These are phyloP conservation scores for Sisor rabdophorus DNA, from an alignment of 2,113 vertebrate genomes.

Conservation along the genomic window DNA sequence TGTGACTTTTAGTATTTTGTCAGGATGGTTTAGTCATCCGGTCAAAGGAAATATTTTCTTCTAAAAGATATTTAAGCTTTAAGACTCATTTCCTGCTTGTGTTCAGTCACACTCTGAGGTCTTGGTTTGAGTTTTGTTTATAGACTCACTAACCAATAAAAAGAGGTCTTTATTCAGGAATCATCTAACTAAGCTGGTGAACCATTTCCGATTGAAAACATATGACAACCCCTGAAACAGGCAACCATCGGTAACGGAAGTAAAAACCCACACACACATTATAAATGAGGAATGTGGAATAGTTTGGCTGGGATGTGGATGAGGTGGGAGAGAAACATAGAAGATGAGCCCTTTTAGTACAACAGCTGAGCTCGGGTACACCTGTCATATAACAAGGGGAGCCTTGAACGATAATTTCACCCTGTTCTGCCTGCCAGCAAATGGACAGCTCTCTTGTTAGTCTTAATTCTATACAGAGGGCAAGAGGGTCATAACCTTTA, in stretches of 20 bases:
- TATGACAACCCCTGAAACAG: conserved; percentile 18
- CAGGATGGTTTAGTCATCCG: conserved; percentile 50
- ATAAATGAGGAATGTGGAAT: conserved; percentile 52
- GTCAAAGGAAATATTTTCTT: conserved; percentile 10
- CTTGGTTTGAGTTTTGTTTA: conserved; percentile 21
- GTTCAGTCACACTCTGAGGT: neutral
- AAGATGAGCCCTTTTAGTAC: conserved; percentile 41
- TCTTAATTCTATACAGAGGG: conserved; percentile 60
- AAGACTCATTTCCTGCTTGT: conserved; percentile 57
- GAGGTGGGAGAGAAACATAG: conserved; percentile 31
- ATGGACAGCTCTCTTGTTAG: conserved; percentile 63
- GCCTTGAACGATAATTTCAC: conserved; percentile 54
- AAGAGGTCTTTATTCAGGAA: conserved; percentile 7
- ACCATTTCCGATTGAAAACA: neutral
- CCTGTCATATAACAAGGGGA: conserved; percentile 68
- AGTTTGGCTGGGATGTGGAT: conserved; percentile 58
- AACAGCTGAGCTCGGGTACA: conserved; percentile 68
- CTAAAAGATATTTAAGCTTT: conserved; percentile 29
- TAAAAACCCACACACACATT: conserved; percentile 37
- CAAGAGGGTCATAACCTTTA: conserved; percentile 54
- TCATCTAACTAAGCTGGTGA: conserved; percentile 2
- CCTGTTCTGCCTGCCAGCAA: conserved; percentile 54
- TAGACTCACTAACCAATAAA: conserved; percentile 1
- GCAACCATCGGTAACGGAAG: conserved; percentile 25
- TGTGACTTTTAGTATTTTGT: neutral